Evolutionary conservation across 2,797 vertebrate genomes (phyloP).

Genomic region (Acanthurus leucopareius): DNA sequence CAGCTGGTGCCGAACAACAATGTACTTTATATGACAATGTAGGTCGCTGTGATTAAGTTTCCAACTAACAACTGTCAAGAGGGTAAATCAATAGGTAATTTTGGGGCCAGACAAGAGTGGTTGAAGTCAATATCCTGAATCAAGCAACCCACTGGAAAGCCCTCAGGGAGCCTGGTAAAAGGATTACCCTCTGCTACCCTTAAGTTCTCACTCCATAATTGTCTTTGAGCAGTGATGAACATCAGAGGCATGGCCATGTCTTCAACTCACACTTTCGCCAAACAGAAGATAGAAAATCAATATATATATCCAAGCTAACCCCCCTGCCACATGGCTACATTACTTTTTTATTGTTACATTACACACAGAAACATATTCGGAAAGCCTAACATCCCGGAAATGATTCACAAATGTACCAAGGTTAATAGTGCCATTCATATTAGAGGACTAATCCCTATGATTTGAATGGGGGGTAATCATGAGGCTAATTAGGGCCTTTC

Average conservation of each 20-base stretch:
- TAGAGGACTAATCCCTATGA: conserved; percentile 61
- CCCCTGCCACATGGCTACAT: conserved; percentile 36
- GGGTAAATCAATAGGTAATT: conserved; percentile 87
- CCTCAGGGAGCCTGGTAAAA: conserved; percentile 81
- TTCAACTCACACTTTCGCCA: conserved; percentile 62
- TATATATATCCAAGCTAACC: conserved; percentile 45
- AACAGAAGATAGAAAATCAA: conserved; percentile 71
- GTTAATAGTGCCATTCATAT: conserved; percentile 76
- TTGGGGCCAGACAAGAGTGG: conserved; percentile 80
- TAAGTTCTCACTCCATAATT: conserved; percentile 83
- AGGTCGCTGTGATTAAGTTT: conserved; percentile 84
- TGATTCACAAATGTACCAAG: conserved; percentile 70
- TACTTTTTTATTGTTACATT: conserved; percentile 61
- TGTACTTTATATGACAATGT: conserved; percentile 80
- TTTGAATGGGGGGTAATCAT: conserved; percentile 74
- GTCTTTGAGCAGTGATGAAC: conserved; percentile 84
- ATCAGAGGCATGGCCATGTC: conserved; percentile 71
- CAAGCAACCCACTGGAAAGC: conserved; percentile 69
- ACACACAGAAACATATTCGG: conserved; percentile 50
- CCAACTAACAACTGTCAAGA: conserved; percentile 85
- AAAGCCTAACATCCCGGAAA: conserved; percentile 69
- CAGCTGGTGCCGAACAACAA: conserved; percentile 63
- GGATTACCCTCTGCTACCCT: conserved; percentile 84
- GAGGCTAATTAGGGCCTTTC: conserved; percentile 71
- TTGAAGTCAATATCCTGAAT: conserved; percentile 81